These are phyloP conservation scores for Drosophila picticornis DNA, from an alignment of 2,888 invertebrate species.

Conservation along the genomic window DNA sequence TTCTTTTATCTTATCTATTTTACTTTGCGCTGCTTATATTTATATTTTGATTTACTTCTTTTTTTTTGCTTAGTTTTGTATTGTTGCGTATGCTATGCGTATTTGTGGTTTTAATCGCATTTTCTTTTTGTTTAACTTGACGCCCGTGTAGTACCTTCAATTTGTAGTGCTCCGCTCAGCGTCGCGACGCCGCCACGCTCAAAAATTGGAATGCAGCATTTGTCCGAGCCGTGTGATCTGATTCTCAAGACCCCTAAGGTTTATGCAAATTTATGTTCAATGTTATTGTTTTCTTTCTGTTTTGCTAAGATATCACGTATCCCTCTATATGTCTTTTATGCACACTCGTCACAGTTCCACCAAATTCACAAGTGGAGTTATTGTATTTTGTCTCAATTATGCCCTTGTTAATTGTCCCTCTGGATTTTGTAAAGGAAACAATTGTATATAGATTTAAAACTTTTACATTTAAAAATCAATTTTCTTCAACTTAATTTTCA, in stretches of 20 bases:
- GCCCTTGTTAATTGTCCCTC: conserved; percentile 41
- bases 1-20: conserved; percentile 33
- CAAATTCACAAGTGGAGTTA: conserved; percentile 20
- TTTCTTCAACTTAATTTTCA: not conserved
- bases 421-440: conserved; percentile 9
- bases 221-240: conserved; percentile 56
- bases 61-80: conserved; percentile 40
- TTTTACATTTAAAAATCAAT: conserved; percentile 8
- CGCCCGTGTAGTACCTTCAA: conserved; percentile 80
- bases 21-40: conserved; percentile 27
- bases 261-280: conserved; percentile 51
- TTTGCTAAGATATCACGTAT: conserved; percentile 29
- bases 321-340: conserved; percentile 11
- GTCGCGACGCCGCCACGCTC: conserved; percentile 11
- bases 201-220: conserved; percentile 62
- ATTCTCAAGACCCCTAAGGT: conserved; percentile 57
- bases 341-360: conserved; percentile 33
- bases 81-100: conserved; percentile 24
- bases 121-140: conserved; percentile 48
- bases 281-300: conserved; percentile 40
- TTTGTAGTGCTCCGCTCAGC: conserved; percentile 66
- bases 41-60: conserved; percentile 27
- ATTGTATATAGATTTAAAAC: conserved; percentile 39
- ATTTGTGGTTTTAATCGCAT: conserved; percentile 46
- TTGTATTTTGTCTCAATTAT: conserved; percentile 31